phyloP scores from a whole-genome alignment of 1,140 invertebrate species.

The Leptonema lineaticorne region DNA sequence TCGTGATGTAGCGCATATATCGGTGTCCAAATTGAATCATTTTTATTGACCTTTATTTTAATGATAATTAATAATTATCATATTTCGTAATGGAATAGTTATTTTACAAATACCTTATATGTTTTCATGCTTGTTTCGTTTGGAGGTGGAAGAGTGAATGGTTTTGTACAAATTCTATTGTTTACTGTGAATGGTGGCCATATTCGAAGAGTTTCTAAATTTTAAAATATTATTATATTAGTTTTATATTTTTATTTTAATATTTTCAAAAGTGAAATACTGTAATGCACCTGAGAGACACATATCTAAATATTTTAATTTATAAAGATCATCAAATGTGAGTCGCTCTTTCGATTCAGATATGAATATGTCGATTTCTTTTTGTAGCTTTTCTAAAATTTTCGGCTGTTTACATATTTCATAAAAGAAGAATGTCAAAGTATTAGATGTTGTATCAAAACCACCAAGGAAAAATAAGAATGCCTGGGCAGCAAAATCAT shows the following conservation, averaged over 20 bases:
- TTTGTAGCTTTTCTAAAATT: slow-evolving; percentile 58
- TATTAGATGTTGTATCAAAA: slow-evolving; percentile 62
- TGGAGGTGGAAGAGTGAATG: slow-evolving; percentile 40
- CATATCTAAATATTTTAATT: slow-evolving; percentile 67
- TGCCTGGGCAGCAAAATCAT: slow-evolving; percentile 42
- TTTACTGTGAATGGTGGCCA: slow-evolving; percentile 58
- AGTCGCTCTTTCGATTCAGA: slow-evolving; percentile 50
- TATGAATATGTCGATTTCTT: slow-evolving; percentile 57
- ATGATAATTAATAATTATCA: too few relatives aligned
- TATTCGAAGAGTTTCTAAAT: slow-evolving; percentile 57
- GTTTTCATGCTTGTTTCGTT: slow-evolving; percentile 20
- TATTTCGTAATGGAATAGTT: too few relatives aligned
- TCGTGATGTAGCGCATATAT: slow-evolving; percentile 54
- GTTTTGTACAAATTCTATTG: slow-evolving; percentile 52
- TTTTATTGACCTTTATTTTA: too few relatives aligned
- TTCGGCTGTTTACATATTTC: slow-evolving; percentile 61
- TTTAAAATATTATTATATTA: background rate
- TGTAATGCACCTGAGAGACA: slow-evolving; percentile 52
- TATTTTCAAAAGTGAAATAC: background rate
- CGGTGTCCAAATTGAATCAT: slow-evolving; percentile 44
- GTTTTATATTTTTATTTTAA: background rate
- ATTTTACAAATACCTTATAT: too few relatives aligned
- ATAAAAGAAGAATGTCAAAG: slow-evolving; percentile 55
- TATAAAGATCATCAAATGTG: slow-evolving; percentile 55
- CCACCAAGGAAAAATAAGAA: slow-evolving; percentile 57